These are phyloP conservation scores for Acromyrmex charruanus DNA, from an alignment of 1,140 invertebrate genomes.

Conservation along the genomic window DNA sequence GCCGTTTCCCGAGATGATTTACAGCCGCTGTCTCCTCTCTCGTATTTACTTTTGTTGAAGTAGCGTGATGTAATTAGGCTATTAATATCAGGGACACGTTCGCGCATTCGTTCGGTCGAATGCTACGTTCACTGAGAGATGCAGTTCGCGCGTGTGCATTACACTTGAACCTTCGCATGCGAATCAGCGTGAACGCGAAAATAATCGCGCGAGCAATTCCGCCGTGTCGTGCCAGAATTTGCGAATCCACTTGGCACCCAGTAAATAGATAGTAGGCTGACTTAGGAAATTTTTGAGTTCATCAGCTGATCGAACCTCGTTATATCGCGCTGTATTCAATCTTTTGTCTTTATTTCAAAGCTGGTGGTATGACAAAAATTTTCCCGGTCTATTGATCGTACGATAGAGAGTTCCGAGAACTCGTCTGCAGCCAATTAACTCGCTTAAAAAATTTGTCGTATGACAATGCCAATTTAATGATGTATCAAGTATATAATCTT, in stretches of 20 bases:
- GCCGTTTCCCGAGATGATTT: background rate
- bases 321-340: background rate
- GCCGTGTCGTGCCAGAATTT: background rate
- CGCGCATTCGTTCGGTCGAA: slow-evolving; percentile 20
- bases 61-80: slow-evolving; percentile 68
- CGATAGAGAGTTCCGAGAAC: no score
- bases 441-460: no score
- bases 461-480: no score
- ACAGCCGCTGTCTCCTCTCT: background rate
- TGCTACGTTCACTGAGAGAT: background rate
- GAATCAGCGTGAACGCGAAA: slow-evolving; percentile 15
- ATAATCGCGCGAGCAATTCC: slow-evolving; percentile 43
- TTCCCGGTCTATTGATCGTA: no score
- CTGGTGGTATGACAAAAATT: no score
- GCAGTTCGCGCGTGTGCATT: background rate
- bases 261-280: background rate
- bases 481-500: no score
- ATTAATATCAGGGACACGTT: slow-evolving; percentile 62
- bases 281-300: background rate
- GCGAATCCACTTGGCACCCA: background rate
- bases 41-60: slow-evolving; percentile 52
- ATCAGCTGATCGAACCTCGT: background rate
- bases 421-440: no score
- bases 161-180: slow-evolving; percentile 61
- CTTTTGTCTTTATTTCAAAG: no score